Percentiles rank a stretch among this genome's conserved stretches.
These are phyloP conservation scores for Apoderus coryli DNA, from an alignment of 2,888 invertebrate genomes.

Conservation along the genomic window DNA sequence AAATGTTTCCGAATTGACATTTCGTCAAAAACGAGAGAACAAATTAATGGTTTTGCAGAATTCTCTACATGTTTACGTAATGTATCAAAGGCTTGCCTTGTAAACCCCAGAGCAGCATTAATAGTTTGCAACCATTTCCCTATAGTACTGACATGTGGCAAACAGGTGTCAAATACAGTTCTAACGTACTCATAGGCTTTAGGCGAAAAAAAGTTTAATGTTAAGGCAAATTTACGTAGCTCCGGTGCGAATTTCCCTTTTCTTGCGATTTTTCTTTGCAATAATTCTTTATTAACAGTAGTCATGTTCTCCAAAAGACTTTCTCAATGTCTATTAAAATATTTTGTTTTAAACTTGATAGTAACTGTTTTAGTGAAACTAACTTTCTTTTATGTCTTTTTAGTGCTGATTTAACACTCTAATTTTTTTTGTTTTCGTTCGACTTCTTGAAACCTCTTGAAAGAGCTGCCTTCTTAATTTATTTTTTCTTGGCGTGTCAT, in stretches of 20 bases:
- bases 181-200: conserved; percentile 24
- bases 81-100: conserved; percentile 16
- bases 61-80: conserved; percentile 12
- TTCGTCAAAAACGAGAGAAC: conserved; percentile 19
- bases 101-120: conserved; percentile 23
- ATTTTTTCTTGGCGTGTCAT: no score
- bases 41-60: conserved; percentile 11
- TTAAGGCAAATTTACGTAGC: conserved; percentile 9
- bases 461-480: no score
- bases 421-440: no score
- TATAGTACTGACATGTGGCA: conserved; percentile 22
- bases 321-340: no score
- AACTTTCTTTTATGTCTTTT: no score
- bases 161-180: conserved; percentile 20
- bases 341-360: no score
- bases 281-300: no score
- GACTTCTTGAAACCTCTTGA: no score
- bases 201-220: conserved; percentile 10
- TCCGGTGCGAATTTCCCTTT: conserved; percentile 7
- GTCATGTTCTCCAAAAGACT: no score
- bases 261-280: conserved; percentile 3
- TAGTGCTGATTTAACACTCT: no score
- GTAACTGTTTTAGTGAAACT: no score
- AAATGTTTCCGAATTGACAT: conserved; percentile 20
- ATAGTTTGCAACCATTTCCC: conserved; percentile 22